Percentiles rank a stretch among this genome's conserved stretches.
Conservation (phyloP, 2,113 vertebrate species). For the Semicossyphus pulcher region DNA sequence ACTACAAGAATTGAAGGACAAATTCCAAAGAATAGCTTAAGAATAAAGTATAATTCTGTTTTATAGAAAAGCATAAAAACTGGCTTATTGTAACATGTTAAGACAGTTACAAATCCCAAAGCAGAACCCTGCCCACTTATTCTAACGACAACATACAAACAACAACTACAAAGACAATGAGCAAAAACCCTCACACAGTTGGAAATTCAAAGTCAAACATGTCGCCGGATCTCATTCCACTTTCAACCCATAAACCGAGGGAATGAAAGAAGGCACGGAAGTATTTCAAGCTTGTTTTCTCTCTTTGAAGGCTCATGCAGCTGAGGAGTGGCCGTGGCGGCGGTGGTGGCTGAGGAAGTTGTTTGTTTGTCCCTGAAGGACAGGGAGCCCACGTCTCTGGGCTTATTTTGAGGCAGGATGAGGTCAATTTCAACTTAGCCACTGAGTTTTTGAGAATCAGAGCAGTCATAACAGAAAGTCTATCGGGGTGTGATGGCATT, state of each 20-base stretch:
- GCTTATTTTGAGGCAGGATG: constrained; percentile 30
- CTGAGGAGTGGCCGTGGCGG: constrained; percentile 59
- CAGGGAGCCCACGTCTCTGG: background rate
- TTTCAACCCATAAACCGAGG: constrained; percentile 32
- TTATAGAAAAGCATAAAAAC: too few relatives aligned
- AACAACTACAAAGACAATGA: constrained; percentile 27
- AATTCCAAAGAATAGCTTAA: background rate
- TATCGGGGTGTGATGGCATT: constrained; percentile 21
- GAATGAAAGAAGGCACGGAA: constrained; percentile 28
- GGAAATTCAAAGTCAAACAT: constrained; percentile 34
- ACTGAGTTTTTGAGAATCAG: constrained; percentile 13
- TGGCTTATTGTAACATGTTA: background rate
- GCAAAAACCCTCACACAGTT: constrained; percentile 13
- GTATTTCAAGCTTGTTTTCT: constrained; percentile 49
- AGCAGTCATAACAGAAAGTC: constrained; percentile 26
- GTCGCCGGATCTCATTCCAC: constrained; percentile 32
- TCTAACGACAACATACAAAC: constrained; percentile 37
- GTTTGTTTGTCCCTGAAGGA: constrained; percentile 78
- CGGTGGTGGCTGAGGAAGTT: constrained; percentile 64
- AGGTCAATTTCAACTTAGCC: constrained; percentile 32
- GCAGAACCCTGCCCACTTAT: constrained; percentile 1
- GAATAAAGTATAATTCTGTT: constrained; percentile 4
- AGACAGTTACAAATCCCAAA: constrained; percentile 18
- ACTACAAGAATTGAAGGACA: too few relatives aligned
- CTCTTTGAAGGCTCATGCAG: constrained; percentile 57